Percentiles rank a stretch among this genome's conserved stretches.
These are phyloP conservation scores for Nymphalis polychloros DNA, from an alignment of 2,888 invertebrate species.

Conservation along the genomic window DNA sequence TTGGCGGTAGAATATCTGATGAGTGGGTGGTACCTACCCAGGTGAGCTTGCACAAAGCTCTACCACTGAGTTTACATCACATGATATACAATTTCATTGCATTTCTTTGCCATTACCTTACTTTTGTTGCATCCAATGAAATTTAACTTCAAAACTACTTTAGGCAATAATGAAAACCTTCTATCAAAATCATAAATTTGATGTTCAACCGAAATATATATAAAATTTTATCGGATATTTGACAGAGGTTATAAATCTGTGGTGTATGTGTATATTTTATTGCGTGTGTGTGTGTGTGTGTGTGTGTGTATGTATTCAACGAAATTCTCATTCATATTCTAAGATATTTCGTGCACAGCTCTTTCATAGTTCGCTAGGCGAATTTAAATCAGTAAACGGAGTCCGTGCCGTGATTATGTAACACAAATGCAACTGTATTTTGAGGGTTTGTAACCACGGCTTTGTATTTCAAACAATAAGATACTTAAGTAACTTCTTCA, in stretches of 20 bases:
- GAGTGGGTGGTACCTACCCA: too few relatives aligned
- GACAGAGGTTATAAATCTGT: neutral
- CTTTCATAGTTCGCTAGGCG: constrained; percentile 41
- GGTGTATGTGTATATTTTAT: too few relatives aligned
- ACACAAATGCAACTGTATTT: constrained; percentile 30
- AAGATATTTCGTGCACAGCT: constrained; percentile 38
- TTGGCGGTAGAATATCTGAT: too few relatives aligned
- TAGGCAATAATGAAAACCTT: neutral
- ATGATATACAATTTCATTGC: too few relatives aligned
- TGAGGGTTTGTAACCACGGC: constrained; percentile 8
- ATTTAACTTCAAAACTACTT: too few relatives aligned
- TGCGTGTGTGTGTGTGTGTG: constrained; percentile 3
- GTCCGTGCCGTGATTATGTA: constrained; percentile 40
- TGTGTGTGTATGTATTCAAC: constrained; percentile 11
- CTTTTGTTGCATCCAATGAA: too few relatives aligned
- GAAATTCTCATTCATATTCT: constrained; percentile 20
- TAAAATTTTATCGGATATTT: neutral
- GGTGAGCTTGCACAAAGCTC: too few relatives aligned
- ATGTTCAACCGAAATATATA: neutral
- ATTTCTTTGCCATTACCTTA: too few relatives aligned
- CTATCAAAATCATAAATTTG: neutral
- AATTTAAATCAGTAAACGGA: constrained; percentile 43
- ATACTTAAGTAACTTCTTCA: neutral
- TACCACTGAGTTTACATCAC: too few relatives aligned
- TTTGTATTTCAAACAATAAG: constrained; percentile 12